Conservation (phyloP, 2,888 invertebrate genomes). For the Xanthorhoe designata region DNA sequence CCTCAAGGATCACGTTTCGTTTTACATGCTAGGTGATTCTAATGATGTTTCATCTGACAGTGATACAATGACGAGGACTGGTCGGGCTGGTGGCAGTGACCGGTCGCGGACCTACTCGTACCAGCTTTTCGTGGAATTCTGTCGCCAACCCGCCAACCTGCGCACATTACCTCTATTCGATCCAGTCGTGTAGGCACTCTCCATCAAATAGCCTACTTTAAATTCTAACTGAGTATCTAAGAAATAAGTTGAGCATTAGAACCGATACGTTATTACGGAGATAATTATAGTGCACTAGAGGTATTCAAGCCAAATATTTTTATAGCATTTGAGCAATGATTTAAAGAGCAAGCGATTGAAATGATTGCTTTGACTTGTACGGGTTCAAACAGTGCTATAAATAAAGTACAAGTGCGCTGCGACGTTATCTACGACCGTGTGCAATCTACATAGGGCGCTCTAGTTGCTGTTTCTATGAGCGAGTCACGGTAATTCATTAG, state of each 20-base stretch:
- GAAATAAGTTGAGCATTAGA: constrained; percentile 1
- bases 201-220: neutral
- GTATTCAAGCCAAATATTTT: constrained; percentile 13
- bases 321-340: constrained; percentile 18
- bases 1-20: no score
- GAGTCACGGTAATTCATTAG: constrained; percentile 44
- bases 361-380: constrained; percentile 18
- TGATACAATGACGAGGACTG: neutral
- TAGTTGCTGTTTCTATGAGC: constrained; percentile 11
- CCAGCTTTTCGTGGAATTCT: neutral
- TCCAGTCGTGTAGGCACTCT: neutral
- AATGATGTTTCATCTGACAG: neutral
- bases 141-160: neutral
- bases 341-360: constrained; percentile 12
- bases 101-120: neutral
- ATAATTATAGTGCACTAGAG: constrained; percentile 20
- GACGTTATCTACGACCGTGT: constrained; percentile 5
- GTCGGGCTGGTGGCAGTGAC: neutral
- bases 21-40: neutral
- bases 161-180: neutral
- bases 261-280: constrained; percentile 10
- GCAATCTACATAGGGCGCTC: constrained; percentile 8
- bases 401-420: neutral
- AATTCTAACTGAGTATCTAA: neutral
- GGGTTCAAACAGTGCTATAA: constrained; percentile 13